phyloP scores from a whole-genome alignment of 2,888 invertebrate species.

The Apoderus coryli region DNA sequence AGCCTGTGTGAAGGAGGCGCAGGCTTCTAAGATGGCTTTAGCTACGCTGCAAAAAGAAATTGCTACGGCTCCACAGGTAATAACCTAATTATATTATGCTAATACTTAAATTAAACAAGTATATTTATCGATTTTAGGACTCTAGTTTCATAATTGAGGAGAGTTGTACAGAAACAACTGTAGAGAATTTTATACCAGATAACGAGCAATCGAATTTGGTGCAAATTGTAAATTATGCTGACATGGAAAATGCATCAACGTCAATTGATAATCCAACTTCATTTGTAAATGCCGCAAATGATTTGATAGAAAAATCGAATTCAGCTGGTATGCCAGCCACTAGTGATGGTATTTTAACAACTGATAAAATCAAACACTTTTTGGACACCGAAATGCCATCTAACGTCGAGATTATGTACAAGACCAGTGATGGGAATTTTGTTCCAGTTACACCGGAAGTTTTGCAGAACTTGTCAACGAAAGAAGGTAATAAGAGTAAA shows the following conservation, averaged over 20 bases:
- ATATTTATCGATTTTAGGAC: too few species aligned
- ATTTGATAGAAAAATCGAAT: too few species aligned
- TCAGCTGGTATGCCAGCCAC: too few species aligned
- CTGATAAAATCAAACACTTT: conserved; percentile 27
- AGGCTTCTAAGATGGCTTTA: conserved; percentile 32
- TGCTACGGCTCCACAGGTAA: conserved; percentile 26
- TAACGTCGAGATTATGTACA: conserved; percentile 43
- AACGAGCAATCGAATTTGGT: too few species aligned
- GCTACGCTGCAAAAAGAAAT: conserved; percentile 34
- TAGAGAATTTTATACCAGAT: conserved; percentile 30
- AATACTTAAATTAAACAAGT: too few species aligned
- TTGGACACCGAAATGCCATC: conserved; percentile 30
- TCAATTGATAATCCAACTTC: too few species aligned
- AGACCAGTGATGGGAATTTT: conserved; percentile 48
- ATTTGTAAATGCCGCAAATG: too few species aligned
- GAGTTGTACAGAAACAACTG: conserved; percentile 30
- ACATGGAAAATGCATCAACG: too few species aligned
- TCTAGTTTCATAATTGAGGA: conserved; percentile 31
- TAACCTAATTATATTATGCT: too few species aligned
- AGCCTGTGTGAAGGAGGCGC: conserved; percentile 32
- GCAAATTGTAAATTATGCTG: too few species aligned
- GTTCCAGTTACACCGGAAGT: conserved; percentile 50
- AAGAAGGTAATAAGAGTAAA: conserved; percentile 21
- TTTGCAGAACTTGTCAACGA: conserved; percentile 30
- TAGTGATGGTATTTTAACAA: too few species aligned